Evolutionary conservation across 1,140 invertebrate species (phyloP).

Genomic region (Physella acuta): DNA sequence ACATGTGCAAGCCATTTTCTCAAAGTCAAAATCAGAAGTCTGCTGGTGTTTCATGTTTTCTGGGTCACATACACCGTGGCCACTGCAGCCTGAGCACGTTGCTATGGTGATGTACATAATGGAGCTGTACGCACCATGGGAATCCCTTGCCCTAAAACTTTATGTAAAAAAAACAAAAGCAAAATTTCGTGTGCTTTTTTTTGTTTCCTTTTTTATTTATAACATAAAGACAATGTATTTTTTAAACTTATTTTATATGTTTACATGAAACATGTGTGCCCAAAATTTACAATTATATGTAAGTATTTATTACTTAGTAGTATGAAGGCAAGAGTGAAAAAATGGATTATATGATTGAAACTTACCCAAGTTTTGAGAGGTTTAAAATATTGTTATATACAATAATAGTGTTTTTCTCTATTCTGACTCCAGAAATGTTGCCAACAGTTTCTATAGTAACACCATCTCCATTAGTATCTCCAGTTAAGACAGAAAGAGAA

Average conservation of each 20-base stretch:
- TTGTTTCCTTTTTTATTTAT: too few relatives aligned
- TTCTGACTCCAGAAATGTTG: neutral
- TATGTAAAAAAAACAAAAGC: neutral
- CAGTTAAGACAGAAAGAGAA: neutral
- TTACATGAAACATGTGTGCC: too few relatives aligned
- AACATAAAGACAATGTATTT: too few relatives aligned
- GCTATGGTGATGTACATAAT: slow-evolving; percentile 13
- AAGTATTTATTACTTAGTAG: too few relatives aligned
- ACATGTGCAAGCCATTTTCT: slow-evolving; percentile 23
- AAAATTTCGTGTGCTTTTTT: too few relatives aligned
- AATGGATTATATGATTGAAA: too few relatives aligned
- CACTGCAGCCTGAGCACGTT: slow-evolving; percentile 29
- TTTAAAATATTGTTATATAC: too few relatives aligned
- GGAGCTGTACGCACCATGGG: neutral
- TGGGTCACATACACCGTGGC: slow-evolving; percentile 26
- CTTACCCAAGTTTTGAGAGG: too few relatives aligned
- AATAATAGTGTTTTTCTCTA: too few relatives aligned
- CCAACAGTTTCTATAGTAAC: neutral
- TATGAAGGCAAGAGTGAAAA: too few relatives aligned
- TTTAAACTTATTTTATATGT: too few relatives aligned
- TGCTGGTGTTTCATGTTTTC: slow-evolving; percentile 1
- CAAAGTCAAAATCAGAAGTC: neutral
- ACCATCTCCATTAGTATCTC: neutral
- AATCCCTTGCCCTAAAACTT: slow-evolving; percentile 25
- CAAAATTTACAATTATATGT: too few relatives aligned